Evolutionary conservation across 1,140 invertebrate genomes (phyloP), one percentile per base, ranked within the genome.

Genomic region (Zaprionus ornatus): DNA sequence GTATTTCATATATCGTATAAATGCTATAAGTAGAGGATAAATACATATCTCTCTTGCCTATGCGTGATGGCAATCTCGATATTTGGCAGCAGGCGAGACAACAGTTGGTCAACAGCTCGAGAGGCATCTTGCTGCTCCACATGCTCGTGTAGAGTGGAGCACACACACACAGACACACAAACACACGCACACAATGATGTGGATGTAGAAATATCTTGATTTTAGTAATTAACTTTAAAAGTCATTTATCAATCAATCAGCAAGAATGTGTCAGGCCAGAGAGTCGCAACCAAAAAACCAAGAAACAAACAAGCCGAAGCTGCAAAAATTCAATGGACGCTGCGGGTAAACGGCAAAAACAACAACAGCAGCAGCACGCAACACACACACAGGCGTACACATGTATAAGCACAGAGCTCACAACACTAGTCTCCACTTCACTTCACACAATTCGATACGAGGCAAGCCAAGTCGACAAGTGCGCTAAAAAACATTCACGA

Each of bases 211-310:
- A 35, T 77, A 77, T 71, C 70, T 72, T 73, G 60, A 72, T 75
- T 83, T 68, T 62, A 61, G 80, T 88, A 88, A 87, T 87, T 87
- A 87, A 80, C 76, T 87, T 64, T 70, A 71, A 86, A 83, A 83
- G 77, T 80, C 84, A 87, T 87, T 88, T 88, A 87, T 87, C 84
- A 87, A 87, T 87, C 84, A 88, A 84, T 79, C 78, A 75, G 68
- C 71, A 69, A 82, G 63, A 88, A 83, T 88, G 80, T 88, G 77
- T 83, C 80, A 75, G 75, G 77, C 55, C 56, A 64, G 7, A 61
- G 45, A 76, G 65, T 63, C 59, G 27, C 54, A 63, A 45, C 37
- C 42, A 69, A 74, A 61, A 68, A 68, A 63, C 42, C 23, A 45
- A 62, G 25, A 62, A 56, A 74, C 21, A 37, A 55, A 59, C 4